phyloP scores from a whole-genome alignment of 2,797 vertebrate genomes.

The Premnoplex brunnescens region DNA sequence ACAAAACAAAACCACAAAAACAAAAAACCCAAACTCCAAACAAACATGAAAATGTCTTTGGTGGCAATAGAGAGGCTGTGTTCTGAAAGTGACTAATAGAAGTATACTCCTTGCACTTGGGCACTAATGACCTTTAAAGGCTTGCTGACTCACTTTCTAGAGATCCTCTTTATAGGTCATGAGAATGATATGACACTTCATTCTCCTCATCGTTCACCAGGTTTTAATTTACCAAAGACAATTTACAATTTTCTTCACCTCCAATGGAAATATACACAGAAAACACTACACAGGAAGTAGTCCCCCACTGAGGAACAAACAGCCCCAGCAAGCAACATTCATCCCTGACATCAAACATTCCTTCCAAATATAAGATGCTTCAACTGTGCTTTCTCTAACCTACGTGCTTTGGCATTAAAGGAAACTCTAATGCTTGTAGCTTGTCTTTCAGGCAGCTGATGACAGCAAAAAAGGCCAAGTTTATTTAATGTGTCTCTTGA shows the following conservation, averaged over 20 bases:
- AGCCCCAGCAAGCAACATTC: background rate
- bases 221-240: background rate
- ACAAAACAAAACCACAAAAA: background rate
- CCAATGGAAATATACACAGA: background rate
- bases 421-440: background rate
- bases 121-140: background rate
- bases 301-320: background rate
- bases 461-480: conserved; percentile 48
- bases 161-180: background rate
- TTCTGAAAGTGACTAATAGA: background rate
- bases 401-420: conserved; percentile 18
- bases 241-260: background rate
- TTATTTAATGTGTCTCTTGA: conserved; percentile 56
- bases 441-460: conserved; percentile 31
- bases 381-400: background rate
- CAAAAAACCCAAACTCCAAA: background rate
- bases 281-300: background rate
- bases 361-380: background rate
- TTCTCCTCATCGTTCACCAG: background rate
- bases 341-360: background rate
- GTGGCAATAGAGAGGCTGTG: background rate
- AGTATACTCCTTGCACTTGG: background rate
- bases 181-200: background rate
- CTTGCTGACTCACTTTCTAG: background rate
- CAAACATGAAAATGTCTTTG: background rate